phyloP scores from a whole-genome alignment of 1,140 invertebrate genomes.

The Drosophila orosa region DNA sequence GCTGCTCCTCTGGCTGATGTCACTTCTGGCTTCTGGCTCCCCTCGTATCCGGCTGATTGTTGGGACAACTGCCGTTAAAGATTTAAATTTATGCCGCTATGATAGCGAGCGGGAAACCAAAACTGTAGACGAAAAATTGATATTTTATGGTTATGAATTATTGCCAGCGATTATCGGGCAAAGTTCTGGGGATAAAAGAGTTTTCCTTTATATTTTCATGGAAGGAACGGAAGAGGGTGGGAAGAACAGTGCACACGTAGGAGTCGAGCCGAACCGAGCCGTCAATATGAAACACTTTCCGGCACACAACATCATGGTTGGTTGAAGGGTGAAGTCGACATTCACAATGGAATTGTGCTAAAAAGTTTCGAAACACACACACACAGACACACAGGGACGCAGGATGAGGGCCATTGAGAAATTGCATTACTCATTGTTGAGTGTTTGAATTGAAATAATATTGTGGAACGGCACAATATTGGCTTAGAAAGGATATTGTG shows the following conservation, averaged over 20 bases:
- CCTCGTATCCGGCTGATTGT: constrained; percentile 13
- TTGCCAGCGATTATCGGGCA: constrained; percentile 70
- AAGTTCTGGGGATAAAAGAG: constrained; percentile 50
- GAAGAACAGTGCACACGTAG: constrained; percentile 11
- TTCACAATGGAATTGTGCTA: constrained; percentile 35
- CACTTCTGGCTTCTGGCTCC: constrained; percentile 34
- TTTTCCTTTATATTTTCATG: constrained; percentile 26
- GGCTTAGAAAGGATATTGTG: constrained; percentile 54
- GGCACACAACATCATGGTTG: constrained; percentile 5
- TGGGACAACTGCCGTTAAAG: constrained; percentile 24
- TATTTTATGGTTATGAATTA: constrained; percentile 83
- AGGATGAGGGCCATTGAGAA: constrained; percentile 29
- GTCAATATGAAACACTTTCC: constrained; percentile 24
- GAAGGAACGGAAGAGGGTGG: constrained; percentile 9
- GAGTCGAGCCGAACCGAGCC: neutral
- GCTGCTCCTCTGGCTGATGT: constrained; percentile 28
- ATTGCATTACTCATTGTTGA: constrained; percentile 51
- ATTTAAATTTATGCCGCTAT: constrained; percentile 71
- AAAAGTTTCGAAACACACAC: constrained; percentile 38
- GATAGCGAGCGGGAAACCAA: constrained; percentile 45
- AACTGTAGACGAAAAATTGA: constrained; percentile 76
- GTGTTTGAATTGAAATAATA: constrained; percentile 57
- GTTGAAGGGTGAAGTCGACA: constrained; percentile 4
- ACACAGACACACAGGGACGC: constrained; percentile 2
- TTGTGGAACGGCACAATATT: constrained; percentile 49